Base-by-base conservation (phyloP, 35 echinoderm and acorn worm species). In the Apostichopus californicus region DNA sequence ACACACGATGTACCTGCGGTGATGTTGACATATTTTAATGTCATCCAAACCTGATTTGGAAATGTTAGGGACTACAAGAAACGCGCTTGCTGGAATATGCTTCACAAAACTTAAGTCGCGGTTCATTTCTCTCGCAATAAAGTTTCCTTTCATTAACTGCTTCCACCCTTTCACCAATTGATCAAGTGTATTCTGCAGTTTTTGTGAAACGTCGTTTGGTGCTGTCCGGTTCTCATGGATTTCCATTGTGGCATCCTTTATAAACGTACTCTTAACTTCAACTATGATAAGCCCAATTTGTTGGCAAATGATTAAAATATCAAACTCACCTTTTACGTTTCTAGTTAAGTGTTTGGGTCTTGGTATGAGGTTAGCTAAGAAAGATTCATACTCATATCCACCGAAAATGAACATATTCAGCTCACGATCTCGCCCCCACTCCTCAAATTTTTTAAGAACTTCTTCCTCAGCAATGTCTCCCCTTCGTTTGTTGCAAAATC, bases 81-180 rank as follows among this genome's bases (percentile, higher is more conserved):
- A 88, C 7, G 57, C 57, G 8, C 22, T 88, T 9, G 9, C 17
- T 68, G 86, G 86, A 3, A 66, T 23, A 52, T 25, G 6, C 59
- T 65, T 88, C 4, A 88, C 86, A 88, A 88, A 88, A 60, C 9
- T 14, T 55, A 68, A 68, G 52, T 88, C 86, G 2, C 86, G 86
- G 22, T 88, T 88, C 86, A 88, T 88, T 24, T 88, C 86, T 23
- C 65, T 57, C 18, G 28, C 55, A 26, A 28, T 60, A 24, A 66
- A 88, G n/a, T 68, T 66, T 52, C 86, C 65, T 88, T 64, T 88
- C 86, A 88, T 88, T 72, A 88, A 68, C 21, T 88, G 86, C 3
- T 10, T 15, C 65, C 57, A 72, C 7, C 58, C 86, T 8, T 88
- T 63, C 22, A 5, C 5, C 15, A 88, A 23, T 34, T 68, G 80